These are phyloP conservation scores for Notiomystis cincta DNA, from an alignment of 2,113 vertebrate species.

Conservation along the genomic window DNA sequence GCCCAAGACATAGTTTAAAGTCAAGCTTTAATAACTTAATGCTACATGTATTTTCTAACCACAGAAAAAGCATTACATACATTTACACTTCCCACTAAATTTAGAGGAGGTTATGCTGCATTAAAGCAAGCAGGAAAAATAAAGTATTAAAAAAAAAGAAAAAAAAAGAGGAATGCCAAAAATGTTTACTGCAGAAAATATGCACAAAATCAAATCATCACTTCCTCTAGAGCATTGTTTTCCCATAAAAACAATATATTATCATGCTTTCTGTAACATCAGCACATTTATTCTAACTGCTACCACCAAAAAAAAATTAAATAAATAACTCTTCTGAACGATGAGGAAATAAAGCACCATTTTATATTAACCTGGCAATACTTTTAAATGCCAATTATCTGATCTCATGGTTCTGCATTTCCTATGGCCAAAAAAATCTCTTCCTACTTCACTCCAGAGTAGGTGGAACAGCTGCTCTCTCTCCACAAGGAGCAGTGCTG, in stretches of 20 bases:
- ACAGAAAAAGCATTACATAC: slow-evolving; percentile 64
- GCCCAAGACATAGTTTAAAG: slow-evolving; percentile 67
- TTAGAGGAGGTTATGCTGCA: slow-evolving; percentile 55
- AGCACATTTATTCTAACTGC: background rate
- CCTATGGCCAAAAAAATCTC: background rate
- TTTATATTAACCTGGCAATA: background rate
- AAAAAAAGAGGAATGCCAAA: background rate
- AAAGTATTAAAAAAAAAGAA: background rate
- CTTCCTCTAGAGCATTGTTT: background rate
- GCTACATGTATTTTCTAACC: slow-evolving; percentile 58
- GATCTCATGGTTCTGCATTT: background rate
- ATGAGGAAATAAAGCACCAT: background rate
- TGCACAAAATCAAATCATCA: background rate
- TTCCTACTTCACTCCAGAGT: background rate
- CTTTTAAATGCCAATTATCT: background rate
- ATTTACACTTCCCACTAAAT: slow-evolving; percentile 59
- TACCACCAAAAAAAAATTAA: background rate
- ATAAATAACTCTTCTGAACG: background rate
- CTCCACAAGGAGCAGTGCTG: accelerated
- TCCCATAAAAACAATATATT: background rate
- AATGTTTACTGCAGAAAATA: slow-evolving; percentile 14
- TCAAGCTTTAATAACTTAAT: slow-evolving; percentile 68
- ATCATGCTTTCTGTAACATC: background rate
- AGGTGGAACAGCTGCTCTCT: background rate
- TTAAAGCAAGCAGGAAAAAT: slow-evolving; percentile 53